Conservation (phyloP, 2,113 vertebrate genomes). For the Meleagris gallopavo region DNA sequence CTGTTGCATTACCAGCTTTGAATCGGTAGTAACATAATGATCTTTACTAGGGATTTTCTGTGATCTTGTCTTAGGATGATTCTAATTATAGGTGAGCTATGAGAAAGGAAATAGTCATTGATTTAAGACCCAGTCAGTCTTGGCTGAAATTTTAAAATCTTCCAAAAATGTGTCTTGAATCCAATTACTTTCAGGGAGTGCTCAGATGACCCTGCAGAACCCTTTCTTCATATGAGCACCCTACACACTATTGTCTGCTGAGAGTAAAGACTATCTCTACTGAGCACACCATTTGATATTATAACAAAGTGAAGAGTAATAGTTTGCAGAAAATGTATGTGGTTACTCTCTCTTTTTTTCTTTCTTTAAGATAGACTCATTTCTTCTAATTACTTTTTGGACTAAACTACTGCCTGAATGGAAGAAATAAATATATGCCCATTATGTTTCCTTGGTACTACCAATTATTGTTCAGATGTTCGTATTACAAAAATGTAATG, state of each 20-base stretch:
- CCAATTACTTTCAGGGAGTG: neutral
- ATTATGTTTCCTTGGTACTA: neutral
- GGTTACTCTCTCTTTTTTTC: neutral
- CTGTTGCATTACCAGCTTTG: neutral
- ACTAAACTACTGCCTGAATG: neutral
- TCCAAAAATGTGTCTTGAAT: neutral
- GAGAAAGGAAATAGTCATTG: neutral
- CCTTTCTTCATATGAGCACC: neutral
- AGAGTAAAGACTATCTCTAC: neutral
- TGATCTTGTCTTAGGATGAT: neutral
- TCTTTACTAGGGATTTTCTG: neutral
- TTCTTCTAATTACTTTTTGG: constrained; percentile 22
- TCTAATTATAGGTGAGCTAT: neutral
- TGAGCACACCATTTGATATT: neutral
- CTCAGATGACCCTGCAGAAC: neutral
- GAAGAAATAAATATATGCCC: neutral
- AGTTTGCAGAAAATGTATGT: neutral
- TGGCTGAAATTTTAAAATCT: constrained; percentile 38
- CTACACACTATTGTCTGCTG: neutral
- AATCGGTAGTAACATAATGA: neutral
- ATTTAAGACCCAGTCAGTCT: neutral
- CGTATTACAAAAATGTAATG: neutral
- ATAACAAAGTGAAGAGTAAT: neutral
- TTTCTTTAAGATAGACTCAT: neutral
- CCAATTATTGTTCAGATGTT: constrained; percentile 8